Evolutionary conservation across 2,113 vertebrate species (phyloP).

Genomic region (Carassius auratus): DNA sequence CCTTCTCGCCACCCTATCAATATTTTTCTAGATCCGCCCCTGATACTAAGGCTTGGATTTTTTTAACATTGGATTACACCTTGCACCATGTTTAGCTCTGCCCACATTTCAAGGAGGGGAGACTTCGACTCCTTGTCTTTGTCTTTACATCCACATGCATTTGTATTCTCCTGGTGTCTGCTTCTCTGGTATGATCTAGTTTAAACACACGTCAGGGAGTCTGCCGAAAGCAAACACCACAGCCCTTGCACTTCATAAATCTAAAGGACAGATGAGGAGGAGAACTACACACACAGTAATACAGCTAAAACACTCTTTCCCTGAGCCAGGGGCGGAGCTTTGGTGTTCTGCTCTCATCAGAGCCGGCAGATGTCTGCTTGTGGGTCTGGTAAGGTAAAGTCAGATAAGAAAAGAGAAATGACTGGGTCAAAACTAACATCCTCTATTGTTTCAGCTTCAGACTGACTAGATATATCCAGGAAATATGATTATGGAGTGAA

Average conservation of each 20-base stretch:
- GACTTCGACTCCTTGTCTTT: background rate
- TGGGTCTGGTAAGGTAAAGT: background rate
- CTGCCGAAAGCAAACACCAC: slow-evolving; percentile 26
- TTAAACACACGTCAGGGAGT: slow-evolving; percentile 22
- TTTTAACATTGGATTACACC: background rate
- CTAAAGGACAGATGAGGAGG: slow-evolving; percentile 54
- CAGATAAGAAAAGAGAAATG: background rate
- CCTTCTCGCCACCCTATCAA: too few species aligned
- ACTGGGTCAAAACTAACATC: background rate
- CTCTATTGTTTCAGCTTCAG: background rate
- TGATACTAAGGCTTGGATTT: background rate
- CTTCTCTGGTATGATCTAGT: slow-evolving; percentile 50
- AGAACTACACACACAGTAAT: slow-evolving; percentile 17
- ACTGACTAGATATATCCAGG: background rate
- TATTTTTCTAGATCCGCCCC: too few species aligned
- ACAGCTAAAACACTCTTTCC: slow-evolving; percentile 18
- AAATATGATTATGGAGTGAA: background rate
- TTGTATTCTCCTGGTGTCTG: slow-evolving; percentile 26
- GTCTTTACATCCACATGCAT: background rate
- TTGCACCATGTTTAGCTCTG: background rate
- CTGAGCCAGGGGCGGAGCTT: background rate
- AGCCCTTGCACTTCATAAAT: slow-evolving; percentile 51
- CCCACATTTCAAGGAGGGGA: background rate
- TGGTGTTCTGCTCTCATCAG: background rate
- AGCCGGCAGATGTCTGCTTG: slow-evolving; percentile 11